Evolutionary conservation across 2,797 vertebrate genomes (phyloP).

Genomic region (Pelodytes ibericus): DNA sequence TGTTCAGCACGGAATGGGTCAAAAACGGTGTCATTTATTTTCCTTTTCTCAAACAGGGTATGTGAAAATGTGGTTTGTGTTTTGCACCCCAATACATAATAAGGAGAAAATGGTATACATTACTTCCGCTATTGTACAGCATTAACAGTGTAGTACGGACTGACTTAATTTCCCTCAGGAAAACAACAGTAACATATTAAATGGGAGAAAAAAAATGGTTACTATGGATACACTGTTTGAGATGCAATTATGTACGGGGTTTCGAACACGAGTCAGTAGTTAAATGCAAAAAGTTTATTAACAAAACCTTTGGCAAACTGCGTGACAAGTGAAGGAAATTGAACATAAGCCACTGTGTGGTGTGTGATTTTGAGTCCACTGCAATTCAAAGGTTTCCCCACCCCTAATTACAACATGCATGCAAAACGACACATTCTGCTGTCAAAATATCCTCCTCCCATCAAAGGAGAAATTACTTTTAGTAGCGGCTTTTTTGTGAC

Average conservation of each 20-base stretch:
- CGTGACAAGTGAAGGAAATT: conserved; percentile 57
- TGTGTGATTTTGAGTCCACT: not conserved
- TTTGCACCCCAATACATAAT: conserved; percentile 4
- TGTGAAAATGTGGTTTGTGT: not conserved
- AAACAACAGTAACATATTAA: conserved; percentile 57
- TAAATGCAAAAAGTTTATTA: conserved; percentile 56
- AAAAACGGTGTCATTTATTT: no score
- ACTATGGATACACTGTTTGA: conserved; percentile 62
- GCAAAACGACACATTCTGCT: conserved; percentile 7
- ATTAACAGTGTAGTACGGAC: conserved; percentile 7
- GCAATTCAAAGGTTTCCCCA: conserved; percentile 56
- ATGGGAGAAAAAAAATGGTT: conserved; percentile 55
- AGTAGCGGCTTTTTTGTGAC: not conserved
- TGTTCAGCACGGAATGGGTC: no score
- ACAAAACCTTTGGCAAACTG: conserved; percentile 56
- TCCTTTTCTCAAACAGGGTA: conserved; percentile 2
- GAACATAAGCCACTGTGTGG: conserved; percentile 14
- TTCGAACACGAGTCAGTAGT: conserved; percentile 59
- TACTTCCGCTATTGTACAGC: conserved; percentile 18
- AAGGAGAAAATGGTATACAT: conserved; percentile 33
- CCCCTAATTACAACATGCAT: conserved; percentile 36
- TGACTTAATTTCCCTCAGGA: conserved; percentile 46
- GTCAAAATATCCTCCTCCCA: not conserved
- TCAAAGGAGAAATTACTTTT: not conserved
- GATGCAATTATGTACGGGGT: conserved; percentile 62